phyloP scores from a whole-genome alignment of 1,140 invertebrate species.

The Hyles vespertilio region DNA sequence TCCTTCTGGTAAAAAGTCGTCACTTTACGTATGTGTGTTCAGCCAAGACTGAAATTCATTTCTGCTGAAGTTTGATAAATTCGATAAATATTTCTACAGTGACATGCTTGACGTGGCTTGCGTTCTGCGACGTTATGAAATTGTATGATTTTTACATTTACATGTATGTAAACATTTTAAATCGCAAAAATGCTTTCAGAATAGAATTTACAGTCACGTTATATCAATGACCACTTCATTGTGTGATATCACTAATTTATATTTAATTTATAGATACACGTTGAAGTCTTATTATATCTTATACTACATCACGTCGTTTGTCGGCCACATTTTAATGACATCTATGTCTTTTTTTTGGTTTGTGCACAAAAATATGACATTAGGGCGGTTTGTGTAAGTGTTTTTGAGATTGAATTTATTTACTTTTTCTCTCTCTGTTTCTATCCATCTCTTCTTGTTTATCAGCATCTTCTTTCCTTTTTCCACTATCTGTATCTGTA shows the following conservation, averaged over 20 bases:
- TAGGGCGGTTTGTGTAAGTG: constrained; percentile 17
- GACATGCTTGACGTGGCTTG: too few species aligned
- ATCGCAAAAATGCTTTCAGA: neutral
- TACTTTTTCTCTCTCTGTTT: neutral
- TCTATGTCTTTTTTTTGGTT: constrained; percentile 13
- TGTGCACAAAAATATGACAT: constrained; percentile 2
- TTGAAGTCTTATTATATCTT: constrained; percentile 14
- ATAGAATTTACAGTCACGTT: too few species aligned
- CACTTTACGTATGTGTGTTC: too few species aligned
- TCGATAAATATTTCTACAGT: too few species aligned
- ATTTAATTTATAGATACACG: constrained; percentile 13
- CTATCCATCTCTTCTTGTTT: too few species aligned
- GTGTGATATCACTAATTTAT: neutral
- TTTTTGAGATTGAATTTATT: neutral
- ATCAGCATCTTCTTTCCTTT: too few species aligned
- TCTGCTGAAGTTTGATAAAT: too few species aligned
- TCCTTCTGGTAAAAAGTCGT: too few species aligned
- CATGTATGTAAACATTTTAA: neutral
- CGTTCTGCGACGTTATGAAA: neutral
- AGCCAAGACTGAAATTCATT: too few species aligned
- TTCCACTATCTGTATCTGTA: too few species aligned
- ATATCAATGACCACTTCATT: too few species aligned
- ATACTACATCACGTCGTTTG: constrained; percentile 2
- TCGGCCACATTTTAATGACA: constrained; percentile 6
- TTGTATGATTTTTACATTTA: neutral